Percentiles rank a stretch among this genome's conserved stretches.
Evolutionary conservation across 2,888 invertebrate genomes (phyloP).

Genomic region (Lucinisca nassula): DNA sequence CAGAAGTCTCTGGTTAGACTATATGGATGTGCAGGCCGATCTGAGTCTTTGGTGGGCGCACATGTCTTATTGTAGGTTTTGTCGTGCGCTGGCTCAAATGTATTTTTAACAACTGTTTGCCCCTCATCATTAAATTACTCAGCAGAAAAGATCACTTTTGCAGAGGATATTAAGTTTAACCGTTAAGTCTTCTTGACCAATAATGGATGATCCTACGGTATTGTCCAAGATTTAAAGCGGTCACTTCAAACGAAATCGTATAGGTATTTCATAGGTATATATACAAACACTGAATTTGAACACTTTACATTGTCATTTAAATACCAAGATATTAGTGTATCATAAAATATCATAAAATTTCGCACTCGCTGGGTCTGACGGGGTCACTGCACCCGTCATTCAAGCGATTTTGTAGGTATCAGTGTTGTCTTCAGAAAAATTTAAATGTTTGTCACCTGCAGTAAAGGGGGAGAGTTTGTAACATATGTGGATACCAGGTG

Average conservation of each 20-base stretch:
- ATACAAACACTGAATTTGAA: not conserved
- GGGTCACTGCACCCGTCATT: slow-evolving; percentile 6
- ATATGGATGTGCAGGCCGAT: too few relatives aligned
- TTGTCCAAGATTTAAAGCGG: slow-evolving; percentile 30
- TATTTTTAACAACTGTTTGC: too few relatives aligned
- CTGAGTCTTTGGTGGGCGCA: too few relatives aligned
- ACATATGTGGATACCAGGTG: not conserved
- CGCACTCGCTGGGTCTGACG: not conserved
- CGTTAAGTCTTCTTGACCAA: not conserved
- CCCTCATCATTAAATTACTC: not conserved
- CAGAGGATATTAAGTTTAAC: not conserved
- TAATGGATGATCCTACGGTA: not conserved
- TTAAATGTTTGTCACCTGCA: not conserved
- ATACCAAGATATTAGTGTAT: not conserved
- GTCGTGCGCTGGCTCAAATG: too few relatives aligned
- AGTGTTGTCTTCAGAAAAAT: not conserved
- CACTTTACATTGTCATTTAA: not conserved
- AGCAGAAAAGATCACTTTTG: not conserved
- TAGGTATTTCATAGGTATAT: slow-evolving; percentile 4
- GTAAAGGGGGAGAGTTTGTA: not conserved
- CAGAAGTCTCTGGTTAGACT: too few relatives aligned
- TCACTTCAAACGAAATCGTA: slow-evolving; percentile 53
- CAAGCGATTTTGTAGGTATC: not conserved
- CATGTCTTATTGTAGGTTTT: too few relatives aligned
- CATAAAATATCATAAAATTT: not conserved